Percentiles rank a stretch among this genome's conserved stretches.
phyloP scores from a whole-genome alignment of 2,113 vertebrate genomes.

The Eretmochelys imbricata region DNA sequence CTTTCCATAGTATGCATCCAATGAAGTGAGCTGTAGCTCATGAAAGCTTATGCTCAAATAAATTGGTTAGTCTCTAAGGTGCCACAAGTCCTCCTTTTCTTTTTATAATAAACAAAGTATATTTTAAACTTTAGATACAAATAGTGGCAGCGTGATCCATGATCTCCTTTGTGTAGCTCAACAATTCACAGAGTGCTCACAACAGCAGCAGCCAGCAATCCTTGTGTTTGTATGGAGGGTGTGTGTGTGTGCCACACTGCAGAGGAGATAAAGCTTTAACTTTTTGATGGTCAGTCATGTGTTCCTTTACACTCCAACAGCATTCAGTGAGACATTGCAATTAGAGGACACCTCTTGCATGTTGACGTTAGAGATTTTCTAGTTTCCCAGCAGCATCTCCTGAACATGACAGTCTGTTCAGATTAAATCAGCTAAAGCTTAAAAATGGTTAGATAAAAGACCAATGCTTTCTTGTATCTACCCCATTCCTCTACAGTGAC shows the following conservation, averaged over 20 bases:
- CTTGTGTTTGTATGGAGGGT: background rate
- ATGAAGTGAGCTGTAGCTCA: too few relatives aligned
- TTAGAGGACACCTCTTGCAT: background rate
- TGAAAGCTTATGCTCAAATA: too few relatives aligned
- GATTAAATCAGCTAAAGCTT: slow-evolving; percentile 46
- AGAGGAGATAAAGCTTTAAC: background rate
- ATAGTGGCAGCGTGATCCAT: background rate
- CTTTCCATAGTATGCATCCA: too few relatives aligned
- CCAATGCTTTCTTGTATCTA: slow-evolving; percentile 40
- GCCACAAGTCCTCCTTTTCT: too few relatives aligned
- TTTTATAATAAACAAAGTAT: background rate
- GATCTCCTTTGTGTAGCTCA: background rate
- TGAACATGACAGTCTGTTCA: slow-evolving; percentile 28
- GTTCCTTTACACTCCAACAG: background rate
- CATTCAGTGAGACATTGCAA: slow-evolving; percentile 14
- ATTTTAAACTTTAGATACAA: background rate
- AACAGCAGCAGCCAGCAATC: background rate
- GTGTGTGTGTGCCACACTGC: background rate
- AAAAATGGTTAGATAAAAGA: slow-evolving; percentile 51
- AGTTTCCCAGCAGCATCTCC: slow-evolving; percentile 29
- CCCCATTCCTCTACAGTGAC: slow-evolving; percentile 12
- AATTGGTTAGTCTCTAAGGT: too few relatives aligned
- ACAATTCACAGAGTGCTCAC: background rate
- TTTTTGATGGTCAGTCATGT: background rate
- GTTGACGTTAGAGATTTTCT: slow-evolving; percentile 1